Conservation (phyloP, 2,888 invertebrate genomes). For the Mythimna impura region DNA sequence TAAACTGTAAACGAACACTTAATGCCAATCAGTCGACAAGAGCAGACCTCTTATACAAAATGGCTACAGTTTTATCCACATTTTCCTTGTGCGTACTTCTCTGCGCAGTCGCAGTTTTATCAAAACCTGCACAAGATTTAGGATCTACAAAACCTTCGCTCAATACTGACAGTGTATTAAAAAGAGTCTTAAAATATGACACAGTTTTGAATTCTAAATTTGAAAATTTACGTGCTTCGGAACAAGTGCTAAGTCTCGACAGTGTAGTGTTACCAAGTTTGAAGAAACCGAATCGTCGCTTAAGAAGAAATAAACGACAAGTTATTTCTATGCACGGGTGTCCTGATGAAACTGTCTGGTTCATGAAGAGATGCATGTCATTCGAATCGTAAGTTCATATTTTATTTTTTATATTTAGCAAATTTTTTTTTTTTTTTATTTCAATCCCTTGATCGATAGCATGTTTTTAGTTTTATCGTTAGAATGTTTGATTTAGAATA, state of each 20-base stretch:
- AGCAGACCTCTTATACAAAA: constrained; percentile 28
- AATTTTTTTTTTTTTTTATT: not conserved
- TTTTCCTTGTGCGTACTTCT: constrained; percentile 32
- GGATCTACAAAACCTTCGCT: not conserved
- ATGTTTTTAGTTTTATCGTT: not conserved
- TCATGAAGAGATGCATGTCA: constrained; percentile 23
- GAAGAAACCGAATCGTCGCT: not conserved
- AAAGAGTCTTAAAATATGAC: constrained; percentile 4
- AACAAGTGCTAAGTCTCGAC: constrained; percentile 7
- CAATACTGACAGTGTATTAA: constrained; percentile 6
- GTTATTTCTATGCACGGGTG: constrained; percentile 14
- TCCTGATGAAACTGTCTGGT: constrained; percentile 6
- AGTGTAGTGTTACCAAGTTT: constrained; percentile 5
- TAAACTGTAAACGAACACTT: not conserved
- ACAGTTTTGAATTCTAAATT: constrained; percentile 3
- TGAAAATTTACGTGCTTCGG: constrained; percentile 14
- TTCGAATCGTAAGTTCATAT: constrained; percentile 31
- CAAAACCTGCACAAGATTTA: constrained; percentile 26
- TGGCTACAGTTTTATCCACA: constrained; percentile 26
- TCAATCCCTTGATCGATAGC: not conserved
- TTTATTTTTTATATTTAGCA: not conserved
- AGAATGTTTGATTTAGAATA: not conserved
- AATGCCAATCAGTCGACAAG: not conserved
- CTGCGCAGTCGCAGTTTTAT: constrained; percentile 15
- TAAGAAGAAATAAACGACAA: constrained; percentile 6